A percentile compares a stretch with the other conserved stretches of the same genome.
phyloP scores from a whole-genome alignment of 2,113 vertebrate genomes.

The Xiphias gladius region DNA sequence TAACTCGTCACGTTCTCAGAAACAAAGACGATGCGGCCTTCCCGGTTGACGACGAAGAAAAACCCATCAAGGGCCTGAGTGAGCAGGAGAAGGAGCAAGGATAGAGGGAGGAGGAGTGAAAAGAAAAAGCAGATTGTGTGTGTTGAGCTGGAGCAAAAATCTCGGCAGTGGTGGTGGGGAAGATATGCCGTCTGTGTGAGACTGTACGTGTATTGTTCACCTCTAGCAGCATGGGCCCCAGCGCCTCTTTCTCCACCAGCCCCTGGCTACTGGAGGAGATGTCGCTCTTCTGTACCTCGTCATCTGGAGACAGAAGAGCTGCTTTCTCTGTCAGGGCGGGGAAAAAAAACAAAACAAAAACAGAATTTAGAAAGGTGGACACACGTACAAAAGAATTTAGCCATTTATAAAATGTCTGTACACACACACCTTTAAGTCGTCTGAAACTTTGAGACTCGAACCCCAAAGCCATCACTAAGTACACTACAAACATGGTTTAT shows the following conservation, averaged over 20 bases:
- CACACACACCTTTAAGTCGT: neutral
- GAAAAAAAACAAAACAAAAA: neutral
- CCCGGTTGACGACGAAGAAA: conserved; percentile 96
- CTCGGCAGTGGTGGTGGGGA: neutral
- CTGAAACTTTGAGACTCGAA: neutral
- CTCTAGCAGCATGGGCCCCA: conserved; percentile 83
- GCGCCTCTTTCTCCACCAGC: conserved; percentile 93
- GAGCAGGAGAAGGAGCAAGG: neutral
- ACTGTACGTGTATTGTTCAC: conserved; percentile 39
- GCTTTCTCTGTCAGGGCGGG: conserved; percentile 85
- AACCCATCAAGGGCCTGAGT: conserved; percentile 93
- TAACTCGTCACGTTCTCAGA: conserved; percentile 95
- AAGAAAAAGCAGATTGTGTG: neutral
- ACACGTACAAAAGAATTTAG: neutral
- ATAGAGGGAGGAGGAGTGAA: neutral
- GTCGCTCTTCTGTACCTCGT: conserved; percentile 96
- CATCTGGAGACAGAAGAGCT: conserved; percentile 84
- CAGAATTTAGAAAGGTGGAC: neutral
- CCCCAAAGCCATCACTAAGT: no score
- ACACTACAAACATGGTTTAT: neutral
- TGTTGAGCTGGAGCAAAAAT: neutral
- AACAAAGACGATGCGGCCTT: conserved; percentile 95
- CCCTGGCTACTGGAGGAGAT: conserved; percentile 96
- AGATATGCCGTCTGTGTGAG: neutral
- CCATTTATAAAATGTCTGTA: neutral